A percentile compares a stretch with the other conserved stretches of the same genome.
Evolutionary conservation across 2,888 invertebrate species (phyloP).

Genomic region (Chloroclystis v-ata): DNA sequence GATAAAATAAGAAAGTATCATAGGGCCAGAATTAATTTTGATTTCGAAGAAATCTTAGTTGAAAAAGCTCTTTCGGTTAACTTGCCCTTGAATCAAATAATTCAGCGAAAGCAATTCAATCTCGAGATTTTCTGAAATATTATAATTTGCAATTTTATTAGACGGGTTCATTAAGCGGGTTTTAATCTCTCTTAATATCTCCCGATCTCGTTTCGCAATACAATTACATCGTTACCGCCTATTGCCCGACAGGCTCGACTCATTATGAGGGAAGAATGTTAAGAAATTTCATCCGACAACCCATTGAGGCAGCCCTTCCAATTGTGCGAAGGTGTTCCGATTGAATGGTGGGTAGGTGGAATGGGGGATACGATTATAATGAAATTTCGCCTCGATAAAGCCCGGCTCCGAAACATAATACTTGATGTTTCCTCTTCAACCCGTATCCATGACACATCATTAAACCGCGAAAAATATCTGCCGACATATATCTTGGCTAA

Average conservation of each 20-base stretch:
- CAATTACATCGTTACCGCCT: slow-evolving; percentile 74
- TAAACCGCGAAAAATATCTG: slow-evolving; percentile 73
- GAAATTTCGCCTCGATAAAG: slow-evolving; percentile 75
- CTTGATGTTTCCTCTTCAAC: slow-evolving; percentile 72
- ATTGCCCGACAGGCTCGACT: slow-evolving; percentile 71
- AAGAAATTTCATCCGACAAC: slow-evolving; percentile 77
- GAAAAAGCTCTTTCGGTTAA: slow-evolving; percentile 3
- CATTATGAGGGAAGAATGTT: slow-evolving; percentile 74
- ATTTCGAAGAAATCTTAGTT: slow-evolving; percentile 18
- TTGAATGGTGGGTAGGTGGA: slow-evolving; percentile 69
- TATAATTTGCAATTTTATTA: slow-evolving; percentile 49
- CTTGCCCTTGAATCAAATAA: slow-evolving; percentile 16
- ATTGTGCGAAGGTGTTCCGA: slow-evolving; percentile 76
- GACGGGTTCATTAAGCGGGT: slow-evolving; percentile 62
- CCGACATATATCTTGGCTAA: slow-evolving; percentile 68
- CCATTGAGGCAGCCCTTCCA: slow-evolving; percentile 74
- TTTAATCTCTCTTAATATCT: slow-evolving; percentile 70
- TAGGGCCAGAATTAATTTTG: neutral
- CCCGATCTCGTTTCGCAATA: slow-evolving; percentile 68
- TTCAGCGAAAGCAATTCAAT: slow-evolving; percentile 27
- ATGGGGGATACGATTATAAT: slow-evolving; percentile 73
- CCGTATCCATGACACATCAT: slow-evolving; percentile 75
- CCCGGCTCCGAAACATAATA: slow-evolving; percentile 73
- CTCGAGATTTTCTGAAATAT: slow-evolving; percentile 46
- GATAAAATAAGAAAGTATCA: neutral